Evolutionary conservation across 2,113 vertebrate genomes (phyloP), one percentile per base, ranked within the genome.

Genomic region (Perca fluviatilis): DNA sequence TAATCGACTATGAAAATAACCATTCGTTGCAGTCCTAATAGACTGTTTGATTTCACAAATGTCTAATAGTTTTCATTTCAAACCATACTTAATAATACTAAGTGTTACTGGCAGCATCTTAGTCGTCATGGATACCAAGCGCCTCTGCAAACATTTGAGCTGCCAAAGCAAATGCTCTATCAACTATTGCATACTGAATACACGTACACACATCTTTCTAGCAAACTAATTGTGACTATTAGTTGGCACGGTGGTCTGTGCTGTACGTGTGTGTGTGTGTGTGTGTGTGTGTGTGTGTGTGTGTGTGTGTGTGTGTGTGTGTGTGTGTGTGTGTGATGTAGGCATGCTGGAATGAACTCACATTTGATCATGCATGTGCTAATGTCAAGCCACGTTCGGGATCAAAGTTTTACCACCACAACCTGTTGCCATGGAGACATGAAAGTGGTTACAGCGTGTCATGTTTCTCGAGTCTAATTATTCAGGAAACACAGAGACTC

Each of bases 401-500:
- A 71, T 78, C 67, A 78, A 76, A 80, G 77, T 82, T 79, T 80
- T 69, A 58, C 63, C 71, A 66, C 40, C 21, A 16, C 74, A 43
- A 84, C 60, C 68, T 74, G 87, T 87, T 88, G 61, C 90, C 78
- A 80, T 86, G 82, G 90, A 84, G 83, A 89, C 61, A 23, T 64
- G 63, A 67, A 16, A 66, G 47, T 51, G 43, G 53, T 60, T 83
- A 57, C 60, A 50, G 75, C 51, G 23, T 69, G 82, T 61, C 50
- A 67, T 79, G 40, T 73, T 74, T 71, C 73, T 46, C 12, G 1
- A 1, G 23, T 47, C 73, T 78, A 70, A 75, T 81, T 77, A 74
- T 63, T 62, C 25, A 64, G 67, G 51, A 82, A 72, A 53, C 65
- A 72, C 5, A 16, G 30, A 79, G 15, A 56, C 25, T 11, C 40